Percentiles rank a stretch among this genome's conserved stretches.
phyloP scores from a whole-genome alignment of 2,797 vertebrate genomes.

The Pangasius macronema region DNA sequence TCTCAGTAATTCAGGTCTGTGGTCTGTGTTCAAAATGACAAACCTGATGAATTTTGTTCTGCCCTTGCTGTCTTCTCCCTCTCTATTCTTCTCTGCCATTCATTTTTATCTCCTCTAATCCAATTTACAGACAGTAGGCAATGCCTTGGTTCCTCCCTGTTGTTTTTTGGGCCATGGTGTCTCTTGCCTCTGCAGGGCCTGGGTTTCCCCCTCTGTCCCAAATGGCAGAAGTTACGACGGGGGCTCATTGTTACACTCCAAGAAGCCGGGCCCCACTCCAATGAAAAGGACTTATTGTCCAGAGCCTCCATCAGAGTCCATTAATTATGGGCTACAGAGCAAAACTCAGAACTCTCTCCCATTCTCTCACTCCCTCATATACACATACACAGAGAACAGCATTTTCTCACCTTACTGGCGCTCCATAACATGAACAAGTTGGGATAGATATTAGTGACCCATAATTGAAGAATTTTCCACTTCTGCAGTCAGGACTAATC shows the following conservation, averaged over 20 bases:
- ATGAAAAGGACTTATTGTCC: conserved; percentile 95
- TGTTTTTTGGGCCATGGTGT: conserved; percentile 56
- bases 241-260: conserved; percentile 86
- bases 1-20: background rate
- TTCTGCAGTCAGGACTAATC: conserved; percentile 27
- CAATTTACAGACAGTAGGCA: conserved; percentile 74
- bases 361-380: conserved; percentile 7
- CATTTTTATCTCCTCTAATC: conserved; percentile 77
- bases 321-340: conserved; percentile 94
- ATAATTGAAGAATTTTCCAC: conserved; percentile 30
- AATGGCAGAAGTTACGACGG: conserved; percentile 90
- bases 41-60: conserved; percentile 37
- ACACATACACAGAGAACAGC: conserved; percentile 30
- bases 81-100: conserved; percentile 29
- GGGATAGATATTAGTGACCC: background rate
- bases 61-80: background rate
- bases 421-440: background rate
- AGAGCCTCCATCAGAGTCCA: conserved; percentile 86
- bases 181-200: conserved; percentile 79
- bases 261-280: conserved; percentile 62
- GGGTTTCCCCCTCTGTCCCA: conserved; percentile 83
- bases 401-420: conserved; percentile 11
- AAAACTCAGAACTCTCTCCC: conserved; percentile 57
- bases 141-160: conserved; percentile 6
- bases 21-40: background rate